phyloP scores from a whole-genome alignment of 2,888 invertebrate genomes.

The Drosophila prolongata region DNA sequence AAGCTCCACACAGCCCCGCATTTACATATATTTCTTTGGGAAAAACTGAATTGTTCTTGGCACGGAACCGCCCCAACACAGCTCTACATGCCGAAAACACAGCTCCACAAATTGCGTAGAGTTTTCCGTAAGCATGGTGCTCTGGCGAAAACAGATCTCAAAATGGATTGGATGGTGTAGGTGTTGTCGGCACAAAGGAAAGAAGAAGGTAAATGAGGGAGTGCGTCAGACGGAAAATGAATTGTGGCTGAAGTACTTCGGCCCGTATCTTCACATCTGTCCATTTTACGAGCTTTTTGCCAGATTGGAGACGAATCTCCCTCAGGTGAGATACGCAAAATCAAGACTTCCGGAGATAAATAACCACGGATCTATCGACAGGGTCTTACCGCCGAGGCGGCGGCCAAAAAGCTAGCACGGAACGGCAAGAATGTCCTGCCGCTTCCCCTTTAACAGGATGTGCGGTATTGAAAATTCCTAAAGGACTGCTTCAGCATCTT shows the following conservation, averaged over 20 bases:
- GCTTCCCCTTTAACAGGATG: not conserved
- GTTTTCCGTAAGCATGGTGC: conserved; percentile 25
- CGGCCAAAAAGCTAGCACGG: conserved; percentile 13
- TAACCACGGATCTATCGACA: conserved; percentile 3
- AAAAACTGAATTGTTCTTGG: too few relatives aligned
- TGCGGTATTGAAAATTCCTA: not conserved
- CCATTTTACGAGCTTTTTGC: conserved; percentile 23
- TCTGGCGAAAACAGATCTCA: conserved; percentile 4
- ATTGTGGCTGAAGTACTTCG: conserved; percentile 29
- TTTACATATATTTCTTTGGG: too few relatives aligned
- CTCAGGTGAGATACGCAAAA: conserved; percentile 10
- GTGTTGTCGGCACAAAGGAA: not conserved
- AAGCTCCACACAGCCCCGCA: too few relatives aligned
- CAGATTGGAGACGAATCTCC: conserved; percentile 17
- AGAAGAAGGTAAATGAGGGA: too few relatives aligned
- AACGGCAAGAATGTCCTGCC: conserved; percentile 51
- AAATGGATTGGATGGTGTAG: conserved; percentile 1
- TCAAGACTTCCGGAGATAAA: too few relatives aligned
- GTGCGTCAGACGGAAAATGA: conserved; percentile 22
- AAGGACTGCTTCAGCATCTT: conserved; percentile 38
- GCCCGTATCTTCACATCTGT: conserved; percentile 23
- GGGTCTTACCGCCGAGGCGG: conserved; percentile 43
- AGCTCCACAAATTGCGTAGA: conserved; percentile 43
- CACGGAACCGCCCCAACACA: too few relatives aligned
- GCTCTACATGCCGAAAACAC: conserved; percentile 32